Base-by-base conservation (phyloP, 2,888 invertebrate species). In the Thelaira solivaga region DNA sequence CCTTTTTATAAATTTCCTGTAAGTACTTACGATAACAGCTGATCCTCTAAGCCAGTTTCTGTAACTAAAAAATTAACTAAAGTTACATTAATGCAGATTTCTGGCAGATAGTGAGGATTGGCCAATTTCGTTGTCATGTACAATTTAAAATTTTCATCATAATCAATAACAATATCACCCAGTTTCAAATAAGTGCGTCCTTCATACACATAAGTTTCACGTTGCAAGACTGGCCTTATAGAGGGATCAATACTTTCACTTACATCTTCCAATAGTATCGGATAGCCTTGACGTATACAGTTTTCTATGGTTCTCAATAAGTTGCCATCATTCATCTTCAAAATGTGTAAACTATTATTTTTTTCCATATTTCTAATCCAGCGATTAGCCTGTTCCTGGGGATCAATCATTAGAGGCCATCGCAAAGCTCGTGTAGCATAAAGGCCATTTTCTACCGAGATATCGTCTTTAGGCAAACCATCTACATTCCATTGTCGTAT, bases 341-440 rank as follows among this genome's bases (percentile, higher is more conserved):
- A 92, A 22, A 96, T 92, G 83, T 92, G 92, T 22, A 97, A 89
- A 55, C 93, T 92, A 83, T 94, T 94, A 0, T 91, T 90, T 18
- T 91, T 91, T 87, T 97, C 97, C 94, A 96, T 94, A 86, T 95
- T 95, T 75, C 94, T 93, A 65, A 97, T 94, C 97, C 97, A 97
- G 74, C 95, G 92, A 89, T 96, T 97, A 0, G 97, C 97, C 92
- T 97, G 97, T 86, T 97, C 97, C 87, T 98, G 97, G 0, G 98
- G 98, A 89, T 98, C 97, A 76, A 97, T 96, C 92, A 97, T 96
- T 16, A 98, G 91, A 0, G 97, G 96, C 96, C 96, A 96, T 11
- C 95, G 91, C 6, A 94, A 92, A 2, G 93, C 95, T 84, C 92
- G 92, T 13, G 94, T 96, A 49, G 97, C 96, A 82, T 97, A 92